Percentiles rank a stretch among this genome's conserved stretches.
These are phyloP conservation scores for Oedothorax gibbosus DNA, from an alignment of 1,140 invertebrate species.

Conservation along the genomic window DNA sequence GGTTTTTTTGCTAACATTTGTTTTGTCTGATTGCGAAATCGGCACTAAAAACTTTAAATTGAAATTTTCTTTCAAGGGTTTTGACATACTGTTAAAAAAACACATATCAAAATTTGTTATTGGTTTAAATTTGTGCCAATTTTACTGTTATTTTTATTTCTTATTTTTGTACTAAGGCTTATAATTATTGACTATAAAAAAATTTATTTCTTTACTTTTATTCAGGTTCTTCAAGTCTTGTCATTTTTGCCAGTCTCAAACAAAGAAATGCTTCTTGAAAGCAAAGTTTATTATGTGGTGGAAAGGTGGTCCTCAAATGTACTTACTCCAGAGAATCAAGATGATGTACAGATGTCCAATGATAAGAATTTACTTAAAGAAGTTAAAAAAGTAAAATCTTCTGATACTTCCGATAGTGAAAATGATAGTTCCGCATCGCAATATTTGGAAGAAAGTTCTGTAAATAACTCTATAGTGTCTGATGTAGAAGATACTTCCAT, in stretches of 20 bases:
- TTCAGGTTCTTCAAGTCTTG: slow-evolving; percentile 64
- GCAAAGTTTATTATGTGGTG: slow-evolving; percentile 82
- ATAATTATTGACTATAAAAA: not conserved
- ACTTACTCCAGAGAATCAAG: not conserved
- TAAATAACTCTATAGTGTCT: slow-evolving; percentile 25
- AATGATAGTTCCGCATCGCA: not conserved
- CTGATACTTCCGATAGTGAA: slow-evolving; percentile 57
- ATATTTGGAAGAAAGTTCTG: slow-evolving; percentile 10
- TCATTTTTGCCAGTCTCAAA: slow-evolving; percentile 89
- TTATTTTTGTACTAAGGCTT: too few species aligned
- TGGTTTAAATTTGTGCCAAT: not conserved
- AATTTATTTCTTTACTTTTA: not conserved
- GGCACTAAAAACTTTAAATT: too few species aligned
- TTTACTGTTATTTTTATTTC: not conserved
- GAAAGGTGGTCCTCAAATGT: slow-evolving; percentile 78
- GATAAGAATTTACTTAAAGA: not conserved
- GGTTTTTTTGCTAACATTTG: too few species aligned
- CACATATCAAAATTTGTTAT: not conserved
- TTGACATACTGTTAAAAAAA: not conserved
- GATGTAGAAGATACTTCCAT: slow-evolving; percentile 17
- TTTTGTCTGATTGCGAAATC: too few species aligned
- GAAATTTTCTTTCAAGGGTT: too few species aligned
- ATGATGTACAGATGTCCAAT: not conserved
- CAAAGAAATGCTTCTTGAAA: slow-evolving; percentile 92
- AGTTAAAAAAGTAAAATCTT: slow-evolving; percentile 42